Evolutionary conservation across 2,888 invertebrate genomes (phyloP).

Genomic region (Strigamia transsilvanica): DNA sequence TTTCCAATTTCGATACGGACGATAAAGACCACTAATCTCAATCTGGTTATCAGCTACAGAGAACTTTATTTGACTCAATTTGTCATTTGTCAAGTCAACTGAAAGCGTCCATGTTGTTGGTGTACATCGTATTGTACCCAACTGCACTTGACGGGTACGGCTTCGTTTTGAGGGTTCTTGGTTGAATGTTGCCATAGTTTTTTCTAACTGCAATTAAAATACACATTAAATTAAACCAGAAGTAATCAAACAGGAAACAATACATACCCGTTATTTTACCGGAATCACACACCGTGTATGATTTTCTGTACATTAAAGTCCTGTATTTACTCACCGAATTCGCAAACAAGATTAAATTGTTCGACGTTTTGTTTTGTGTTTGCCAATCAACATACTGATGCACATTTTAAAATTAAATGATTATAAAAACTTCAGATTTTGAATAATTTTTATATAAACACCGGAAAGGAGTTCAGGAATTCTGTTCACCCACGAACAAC

Average conservation of each 20-base stretch:
- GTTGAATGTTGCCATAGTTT: slow-evolving; percentile 10
- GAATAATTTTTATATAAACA: neutral
- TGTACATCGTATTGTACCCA: neutral
- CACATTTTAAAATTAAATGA: too few species aligned
- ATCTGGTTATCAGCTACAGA: neutral
- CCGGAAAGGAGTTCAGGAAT: neutral
- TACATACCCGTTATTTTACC: too few species aligned
- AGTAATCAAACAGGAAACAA: too few species aligned
- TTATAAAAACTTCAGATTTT: neutral
- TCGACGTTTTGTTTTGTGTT: neutral
- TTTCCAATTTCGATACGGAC: neutral
- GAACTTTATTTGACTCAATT: slow-evolving; percentile 7
- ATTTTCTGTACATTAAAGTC: too few species aligned
- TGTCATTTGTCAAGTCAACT: slow-evolving; percentile 1
- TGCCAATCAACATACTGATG: neutral
- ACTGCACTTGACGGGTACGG: neutral
- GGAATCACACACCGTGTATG: too few species aligned
- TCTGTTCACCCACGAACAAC: neutral
- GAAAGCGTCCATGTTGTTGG: neutral
- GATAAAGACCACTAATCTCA: slow-evolving; percentile 32
- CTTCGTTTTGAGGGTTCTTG: neutral
- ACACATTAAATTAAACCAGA: too few species aligned
- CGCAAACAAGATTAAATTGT: neutral
- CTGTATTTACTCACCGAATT: too few species aligned
- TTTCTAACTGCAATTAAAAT: neutral